These are phyloP conservation scores for Elmis aenea DNA, from an alignment of 2,888 invertebrate species.

Conservation along the genomic window DNA sequence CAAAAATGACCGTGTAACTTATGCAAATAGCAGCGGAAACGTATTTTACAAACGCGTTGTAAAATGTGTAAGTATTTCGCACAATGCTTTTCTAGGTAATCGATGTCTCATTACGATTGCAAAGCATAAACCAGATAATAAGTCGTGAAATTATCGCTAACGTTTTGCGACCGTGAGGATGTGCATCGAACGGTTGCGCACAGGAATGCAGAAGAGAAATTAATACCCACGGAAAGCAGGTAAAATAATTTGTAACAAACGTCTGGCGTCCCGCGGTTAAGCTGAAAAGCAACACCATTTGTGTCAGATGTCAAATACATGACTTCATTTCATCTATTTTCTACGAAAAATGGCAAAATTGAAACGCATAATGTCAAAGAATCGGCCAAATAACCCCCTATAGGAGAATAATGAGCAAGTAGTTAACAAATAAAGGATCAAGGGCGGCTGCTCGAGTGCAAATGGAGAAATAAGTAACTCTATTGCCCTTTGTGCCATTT, in stretches of 20 bases:
- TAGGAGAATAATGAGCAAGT: slow-evolving; percentile 37
- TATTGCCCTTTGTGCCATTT: slow-evolving; percentile 13
- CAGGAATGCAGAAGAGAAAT: slow-evolving; percentile 20
- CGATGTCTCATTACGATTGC: too few relatives aligned
- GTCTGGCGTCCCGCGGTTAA: slow-evolving; percentile 23
- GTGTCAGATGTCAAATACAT: slow-evolving; percentile 33
- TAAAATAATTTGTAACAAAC: slow-evolving; percentile 42
- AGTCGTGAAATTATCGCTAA: too few relatives aligned
- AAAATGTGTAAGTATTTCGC: too few relatives aligned
- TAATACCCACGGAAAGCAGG: slow-evolving; percentile 30
- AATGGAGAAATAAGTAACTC: slow-evolving; percentile 40
- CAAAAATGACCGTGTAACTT: too few relatives aligned
- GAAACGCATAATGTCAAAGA: slow-evolving; percentile 17
- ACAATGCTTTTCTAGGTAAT: too few relatives aligned
- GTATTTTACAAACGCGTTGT: too few relatives aligned
- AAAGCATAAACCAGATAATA: too few relatives aligned
- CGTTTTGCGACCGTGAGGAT: too few relatives aligned
- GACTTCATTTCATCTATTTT: slow-evolving; percentile 34
- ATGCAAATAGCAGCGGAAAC: too few relatives aligned
- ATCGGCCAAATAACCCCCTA: slow-evolving; percentile 30
- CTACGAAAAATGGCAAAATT: slow-evolving; percentile 28
- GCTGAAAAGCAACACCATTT: slow-evolving; percentile 32
- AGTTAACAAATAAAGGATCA: slow-evolving; percentile 35
- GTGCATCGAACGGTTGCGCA: too few relatives aligned
- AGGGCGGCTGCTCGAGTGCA: slow-evolving; percentile 32